Conservation (phyloP, 2,797 vertebrate genomes). For the Huso huso region DNA sequence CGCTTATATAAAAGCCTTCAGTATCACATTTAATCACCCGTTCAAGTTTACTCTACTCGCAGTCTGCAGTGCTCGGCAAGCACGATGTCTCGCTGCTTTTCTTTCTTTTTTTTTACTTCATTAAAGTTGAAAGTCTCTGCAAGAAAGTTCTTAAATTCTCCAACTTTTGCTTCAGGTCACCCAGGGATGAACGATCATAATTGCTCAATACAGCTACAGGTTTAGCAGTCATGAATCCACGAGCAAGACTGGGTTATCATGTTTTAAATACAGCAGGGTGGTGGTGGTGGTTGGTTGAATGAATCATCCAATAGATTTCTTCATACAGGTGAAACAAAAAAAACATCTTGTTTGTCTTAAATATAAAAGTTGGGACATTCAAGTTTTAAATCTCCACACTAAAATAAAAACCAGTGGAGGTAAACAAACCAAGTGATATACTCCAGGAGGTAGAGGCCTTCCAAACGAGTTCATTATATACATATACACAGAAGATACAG, state of each 20-base stretch:
- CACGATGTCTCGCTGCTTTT: slow-evolving; percentile 30
- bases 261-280: slow-evolving; percentile 52
- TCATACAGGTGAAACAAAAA: slow-evolving; percentile 62
- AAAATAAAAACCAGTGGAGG: slow-evolving; percentile 80
- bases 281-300: slow-evolving; percentile 23
- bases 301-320: slow-evolving; percentile 61
- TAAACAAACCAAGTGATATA: slow-evolving; percentile 90
- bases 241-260: slow-evolving; percentile 68
- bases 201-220: slow-evolving; percentile 70
- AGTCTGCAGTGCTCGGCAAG: slow-evolving; percentile 38
- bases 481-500: slow-evolving; percentile 77
- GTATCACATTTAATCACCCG: slow-evolving; percentile 39
- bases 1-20: slow-evolving; percentile 55
- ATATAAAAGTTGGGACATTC: slow-evolving; percentile 95
- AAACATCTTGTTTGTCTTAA: slow-evolving; percentile 54
- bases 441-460: slow-evolving; percentile 98
- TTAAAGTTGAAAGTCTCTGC: slow-evolving; percentile 78
- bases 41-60: slow-evolving; percentile 35
- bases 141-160: slow-evolving; percentile 66
- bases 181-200: slow-evolving; percentile 60
- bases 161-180: slow-evolving; percentile 62
- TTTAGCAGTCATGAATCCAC: slow-evolving; percentile 87
- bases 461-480: slow-evolving; percentile 84
- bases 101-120: slow-evolving; percentile 60
- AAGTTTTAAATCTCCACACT: slow-evolving; percentile 87